Percentiles rank a stretch among this genome's conserved stretches.
Evolutionary conservation across 2,888 invertebrate genomes (phyloP).

Genomic region (Thereva nobilitata): DNA sequence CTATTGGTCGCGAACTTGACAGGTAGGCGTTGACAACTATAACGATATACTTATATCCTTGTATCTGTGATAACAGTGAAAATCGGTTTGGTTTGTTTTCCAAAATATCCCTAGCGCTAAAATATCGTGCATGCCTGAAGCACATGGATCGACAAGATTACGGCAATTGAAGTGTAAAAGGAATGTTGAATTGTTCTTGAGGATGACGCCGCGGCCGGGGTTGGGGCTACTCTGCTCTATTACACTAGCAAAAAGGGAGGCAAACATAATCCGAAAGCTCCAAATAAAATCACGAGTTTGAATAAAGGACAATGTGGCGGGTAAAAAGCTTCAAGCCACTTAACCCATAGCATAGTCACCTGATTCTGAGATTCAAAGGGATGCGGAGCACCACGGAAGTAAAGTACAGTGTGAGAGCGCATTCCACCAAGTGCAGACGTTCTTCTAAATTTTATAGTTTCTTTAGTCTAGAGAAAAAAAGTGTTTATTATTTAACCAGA

Average conservation of each 20-base stretch:
- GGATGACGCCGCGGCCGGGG: too few species aligned
- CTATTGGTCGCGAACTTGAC: conserved; percentile 33
- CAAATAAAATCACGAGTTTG: conserved; percentile 11
- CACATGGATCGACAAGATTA: too few species aligned
- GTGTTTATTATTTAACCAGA: too few species aligned
- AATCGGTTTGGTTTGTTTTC: too few species aligned
- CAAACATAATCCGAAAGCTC: conserved; percentile 18
- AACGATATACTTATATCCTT: not conserved
- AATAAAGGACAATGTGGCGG: conserved; percentile 12
- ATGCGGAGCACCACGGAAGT: conserved; percentile 1
- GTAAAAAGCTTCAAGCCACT: conserved; percentile 6
- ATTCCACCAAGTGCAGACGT: conserved; percentile 21
- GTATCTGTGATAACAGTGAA: too few species aligned
- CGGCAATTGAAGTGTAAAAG: not conserved
- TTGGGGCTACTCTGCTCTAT: not conserved
- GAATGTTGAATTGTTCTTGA: not conserved
- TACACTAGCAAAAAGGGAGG: conserved; percentile 11
- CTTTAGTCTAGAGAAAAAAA: too few species aligned
- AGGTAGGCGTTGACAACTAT: conserved; percentile 37
- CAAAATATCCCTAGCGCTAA: too few species aligned
- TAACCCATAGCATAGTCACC: not conserved
- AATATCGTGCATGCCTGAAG: too few species aligned
- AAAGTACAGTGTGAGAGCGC: conserved; percentile 13
- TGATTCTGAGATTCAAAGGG: not conserved
- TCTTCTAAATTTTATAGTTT: too few species aligned